Evolutionary conservation across 2,888 invertebrate genomes (phyloP), one percentile per base, ranked within the genome.

Genomic region (Plagodis pulveraria): DNA sequence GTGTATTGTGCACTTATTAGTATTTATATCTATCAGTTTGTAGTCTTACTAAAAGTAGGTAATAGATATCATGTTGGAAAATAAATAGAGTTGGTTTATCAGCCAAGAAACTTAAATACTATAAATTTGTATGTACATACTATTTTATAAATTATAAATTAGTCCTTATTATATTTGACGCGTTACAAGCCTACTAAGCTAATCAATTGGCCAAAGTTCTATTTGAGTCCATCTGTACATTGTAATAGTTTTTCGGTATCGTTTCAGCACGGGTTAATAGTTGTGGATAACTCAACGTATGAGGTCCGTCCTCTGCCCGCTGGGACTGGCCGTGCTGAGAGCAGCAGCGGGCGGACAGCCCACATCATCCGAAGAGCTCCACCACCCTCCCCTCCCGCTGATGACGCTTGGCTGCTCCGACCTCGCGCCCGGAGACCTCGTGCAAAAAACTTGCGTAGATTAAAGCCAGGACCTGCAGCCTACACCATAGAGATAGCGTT

Each of bases 401-500:
- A 93, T 66, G 93, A 94, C 66, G 89, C 85, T 12, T 76, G 87
- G 5, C 73, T 80, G 0, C 72, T 91, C 9, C 79, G 88, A 0
- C 83, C 82, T 22, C 78, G 82, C 35, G 75, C 72, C 36, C 80
- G 86, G 6, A 77, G 80, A 9, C 87, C 86, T 5, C 81, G 89
- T n/a, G 73, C 70, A 41, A 69, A 71, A 33, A 55, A 55, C 38
- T 63, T 66, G 44, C 65, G 75, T 9, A 75, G 66, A 11, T 54
- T 66, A 34, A 83, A 84, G 50, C 78, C 79, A 5, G 80, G 78
- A 5, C 85, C 85, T 0, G 73, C 86, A 8, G 84, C 85, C 57
- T 91, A 95, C 62, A 95, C 95, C 5, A 88, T 96, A 42, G 96
- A 97, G 80, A 83, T 96, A 51, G 96, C 96, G 0, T 83, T 96